These are phyloP conservation scores for Argyrosomus japonicus DNA, from an alignment of 2,113 vertebrate species.

Conservation along the genomic window DNA sequence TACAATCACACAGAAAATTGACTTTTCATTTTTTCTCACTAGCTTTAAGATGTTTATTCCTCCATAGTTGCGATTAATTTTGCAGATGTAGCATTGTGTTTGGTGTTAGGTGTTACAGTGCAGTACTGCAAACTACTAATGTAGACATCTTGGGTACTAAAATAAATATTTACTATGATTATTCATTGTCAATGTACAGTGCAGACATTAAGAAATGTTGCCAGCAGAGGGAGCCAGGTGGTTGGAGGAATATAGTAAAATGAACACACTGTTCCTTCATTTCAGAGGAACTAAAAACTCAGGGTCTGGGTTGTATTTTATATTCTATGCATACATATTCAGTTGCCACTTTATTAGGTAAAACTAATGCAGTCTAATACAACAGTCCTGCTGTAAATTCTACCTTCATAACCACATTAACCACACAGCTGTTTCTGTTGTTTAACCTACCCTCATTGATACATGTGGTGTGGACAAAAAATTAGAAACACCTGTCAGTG, in stretches of 20 bases:
- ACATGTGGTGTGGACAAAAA: neutral
- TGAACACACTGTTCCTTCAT: neutral
- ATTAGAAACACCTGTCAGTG: neutral
- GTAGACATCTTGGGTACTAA: too few species aligned
- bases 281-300: neutral
- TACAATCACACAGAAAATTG: slow-evolving; percentile 10
- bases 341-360: neutral
- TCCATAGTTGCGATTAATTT: neutral
- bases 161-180: too few species aligned
- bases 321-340: neutral
- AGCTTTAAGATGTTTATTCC: neutral
- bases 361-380: neutral
- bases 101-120: too few species aligned
- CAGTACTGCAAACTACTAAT: too few species aligned
- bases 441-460: neutral
- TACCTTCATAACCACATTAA: neutral
- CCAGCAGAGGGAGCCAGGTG: slow-evolving; percentile 42
- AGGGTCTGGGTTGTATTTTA: too few species aligned
- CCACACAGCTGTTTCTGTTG: neutral
- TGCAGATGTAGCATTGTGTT: neutral
- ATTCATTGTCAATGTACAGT: too few species aligned
- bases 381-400: neutral
- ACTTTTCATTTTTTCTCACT: neutral
- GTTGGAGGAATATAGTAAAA: neutral
- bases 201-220: neutral